phyloP scores from a whole-genome alignment of 2,888 invertebrate species.

The Carpatolechia fugitivella region DNA sequence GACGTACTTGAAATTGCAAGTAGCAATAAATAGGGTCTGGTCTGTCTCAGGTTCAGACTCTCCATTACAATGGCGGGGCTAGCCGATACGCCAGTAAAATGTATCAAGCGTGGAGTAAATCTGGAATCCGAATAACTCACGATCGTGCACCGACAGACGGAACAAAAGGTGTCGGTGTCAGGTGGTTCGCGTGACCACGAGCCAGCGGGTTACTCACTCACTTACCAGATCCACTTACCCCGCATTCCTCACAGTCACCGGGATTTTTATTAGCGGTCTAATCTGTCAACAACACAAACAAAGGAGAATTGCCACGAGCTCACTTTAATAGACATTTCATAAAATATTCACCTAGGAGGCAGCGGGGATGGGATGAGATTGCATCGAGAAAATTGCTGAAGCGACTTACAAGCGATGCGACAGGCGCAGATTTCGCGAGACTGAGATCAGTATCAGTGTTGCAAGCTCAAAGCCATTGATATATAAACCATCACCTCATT shows the following conservation, averaged over 20 bases:
- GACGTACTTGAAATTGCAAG: conserved; percentile 5
- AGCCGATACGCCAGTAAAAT: conserved; percentile 36
- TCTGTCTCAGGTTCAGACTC: background rate
- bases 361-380: no score
- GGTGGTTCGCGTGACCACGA: conserved; percentile 67
- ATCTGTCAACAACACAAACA: conserved; percentile 24
- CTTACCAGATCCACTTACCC: conserved; percentile 61
- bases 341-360: no score
- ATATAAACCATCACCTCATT: no score
- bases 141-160: conserved; percentile 39
- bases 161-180: conserved; percentile 61
- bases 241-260: conserved; percentile 54
- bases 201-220: conserved; percentile 53
- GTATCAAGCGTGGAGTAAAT: conserved; percentile 44
- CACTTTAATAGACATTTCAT: no score
- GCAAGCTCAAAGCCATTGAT: no score
- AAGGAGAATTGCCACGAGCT: no score
- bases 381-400: no score
- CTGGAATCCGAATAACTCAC: conserved; percentile 56
- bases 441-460: no score
- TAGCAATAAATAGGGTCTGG: background rate
- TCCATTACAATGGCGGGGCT: background rate
- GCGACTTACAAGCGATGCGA: no score
- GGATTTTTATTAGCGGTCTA: conserved; percentile 53
- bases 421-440: no score